These are phyloP conservation scores for Notiomystis cincta DNA, from an alignment of 2,113 vertebrate species.

Conservation along the genomic window DNA sequence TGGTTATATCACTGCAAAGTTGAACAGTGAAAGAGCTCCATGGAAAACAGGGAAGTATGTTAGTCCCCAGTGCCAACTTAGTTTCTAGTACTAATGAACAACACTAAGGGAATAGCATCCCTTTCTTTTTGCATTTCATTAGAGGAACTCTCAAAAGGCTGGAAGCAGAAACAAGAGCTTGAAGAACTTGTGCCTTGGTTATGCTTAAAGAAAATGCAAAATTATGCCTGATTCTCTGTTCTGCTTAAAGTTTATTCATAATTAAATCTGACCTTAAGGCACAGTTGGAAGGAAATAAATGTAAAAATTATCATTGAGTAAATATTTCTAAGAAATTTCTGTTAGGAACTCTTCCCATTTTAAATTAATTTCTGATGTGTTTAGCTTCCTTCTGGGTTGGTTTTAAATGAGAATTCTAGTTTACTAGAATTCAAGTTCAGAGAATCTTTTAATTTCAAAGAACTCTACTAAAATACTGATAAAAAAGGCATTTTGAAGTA, in stretches of 20 bases:
- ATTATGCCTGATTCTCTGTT: neutral
- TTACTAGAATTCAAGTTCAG: neutral
- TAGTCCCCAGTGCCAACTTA: neutral
- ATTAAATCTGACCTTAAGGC: neutral
- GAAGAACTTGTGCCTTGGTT: neutral
- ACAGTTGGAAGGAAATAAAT: neutral
- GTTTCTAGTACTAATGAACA: neutral
- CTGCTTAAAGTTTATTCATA: neutral
- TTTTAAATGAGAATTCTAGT: neutral
- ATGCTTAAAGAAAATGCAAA: neutral
- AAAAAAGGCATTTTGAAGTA: neutral
- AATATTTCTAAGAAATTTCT: neutral
- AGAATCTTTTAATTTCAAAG: neutral
- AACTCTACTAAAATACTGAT: neutral
- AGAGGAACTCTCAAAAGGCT: neutral
- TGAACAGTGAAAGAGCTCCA: neutral
- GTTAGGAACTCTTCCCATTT: neutral
- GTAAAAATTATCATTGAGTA: neutral
- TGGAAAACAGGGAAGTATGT: neutral
- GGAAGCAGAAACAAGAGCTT: neutral
- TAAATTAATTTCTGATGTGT: neutral
- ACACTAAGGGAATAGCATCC: neutral
- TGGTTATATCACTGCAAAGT: neutral
- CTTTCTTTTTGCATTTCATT: neutral
- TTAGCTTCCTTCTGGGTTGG: neutral